These are phyloP conservation scores for Chlorodrepanis virens DNA, from an alignment of 2,113 vertebrate genomes.

Conservation along the genomic window DNA sequence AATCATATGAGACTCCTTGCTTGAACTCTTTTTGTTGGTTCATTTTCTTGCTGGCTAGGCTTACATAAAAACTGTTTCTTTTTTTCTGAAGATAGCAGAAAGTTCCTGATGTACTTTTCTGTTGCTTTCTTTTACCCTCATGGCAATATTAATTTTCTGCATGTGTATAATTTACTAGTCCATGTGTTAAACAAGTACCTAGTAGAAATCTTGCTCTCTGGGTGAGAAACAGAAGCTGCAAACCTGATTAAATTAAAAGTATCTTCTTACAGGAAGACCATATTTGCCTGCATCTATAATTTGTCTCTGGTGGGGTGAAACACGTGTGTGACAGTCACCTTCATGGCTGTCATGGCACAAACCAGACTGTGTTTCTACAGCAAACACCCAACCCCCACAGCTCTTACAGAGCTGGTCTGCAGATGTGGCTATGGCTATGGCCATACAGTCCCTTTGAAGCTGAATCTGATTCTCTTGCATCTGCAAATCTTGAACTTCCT, in stretches of 20 bases:
- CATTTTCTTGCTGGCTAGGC: not conserved
- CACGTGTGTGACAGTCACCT: fast-evolving
- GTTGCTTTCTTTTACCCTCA: not conserved
- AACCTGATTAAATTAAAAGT: not conserved
- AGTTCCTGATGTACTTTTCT: not conserved
- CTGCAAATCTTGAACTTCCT: not conserved
- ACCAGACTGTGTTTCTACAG: not conserved
- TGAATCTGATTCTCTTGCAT: not conserved
- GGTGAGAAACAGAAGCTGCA: not conserved
- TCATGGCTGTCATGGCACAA: not conserved
- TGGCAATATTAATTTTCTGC: not conserved
- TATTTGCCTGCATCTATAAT: not conserved
- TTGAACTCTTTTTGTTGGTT: not conserved
- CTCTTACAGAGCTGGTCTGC: not conserved
- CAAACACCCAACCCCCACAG: fast-evolving
- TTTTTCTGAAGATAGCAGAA: not conserved
- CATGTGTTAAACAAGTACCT: not conserved
- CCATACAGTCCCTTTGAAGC: not conserved
- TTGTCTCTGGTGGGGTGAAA: not conserved
- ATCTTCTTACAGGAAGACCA: not conserved
- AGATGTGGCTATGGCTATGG: not conserved
- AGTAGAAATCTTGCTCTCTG: not conserved
- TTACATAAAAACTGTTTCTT: not conserved
- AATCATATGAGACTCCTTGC: not conserved
- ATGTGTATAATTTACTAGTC: not conserved